Evolutionary conservation across 2,113 vertebrate species (phyloP), one percentile per base, ranked within the genome.

Genomic region (Typhlomys cinereus): DNA sequence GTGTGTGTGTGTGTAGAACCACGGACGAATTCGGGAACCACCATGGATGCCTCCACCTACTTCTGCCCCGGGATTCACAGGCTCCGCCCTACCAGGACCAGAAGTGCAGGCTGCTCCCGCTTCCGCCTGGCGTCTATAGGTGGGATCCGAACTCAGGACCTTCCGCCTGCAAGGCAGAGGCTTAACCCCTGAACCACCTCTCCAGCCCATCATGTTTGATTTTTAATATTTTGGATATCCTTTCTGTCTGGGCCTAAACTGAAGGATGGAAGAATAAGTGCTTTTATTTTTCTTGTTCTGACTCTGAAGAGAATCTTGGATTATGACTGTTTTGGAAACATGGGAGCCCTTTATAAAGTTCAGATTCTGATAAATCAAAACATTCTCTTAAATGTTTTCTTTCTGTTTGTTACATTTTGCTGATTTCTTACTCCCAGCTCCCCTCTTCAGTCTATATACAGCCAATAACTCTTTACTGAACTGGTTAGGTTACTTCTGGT

Each of bases 271-370:
- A 57, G 62, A 88, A 69, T 70, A 73, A 57, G 27, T 88, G 52
- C 31, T 41, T 74, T 73, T 52, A 21, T 66, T 74, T 50, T 75
- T 92, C 64, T 78, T 88, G 41, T 61, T 39, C 52, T 85, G n/a
- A 7, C 54, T 89, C 92, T 11, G n/a, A 86, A 64, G 93, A 86
- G 69, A 89, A 54, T 90, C 94, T 92, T 67, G 70, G 69, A 94
- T 21, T 74, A 79, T 92, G 70, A n/a, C 52, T 80, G 84, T 89
- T 92, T 74, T 6, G 66, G 83, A 7, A 83, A 70, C 27, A 76
- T 57, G 69, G 31, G 36, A 95, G 29, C 73, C 52, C 50, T 23
- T 86, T 92, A 41, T 50, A 73, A 89, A 85, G 27, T 74, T 94
- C 69, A 23, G 7, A 54, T 89, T 88, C 74, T 8, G 20, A 57